Evolutionary conservation across 2,888 invertebrate species (phyloP).

Genomic region (Lathronympha strigana): DNA sequence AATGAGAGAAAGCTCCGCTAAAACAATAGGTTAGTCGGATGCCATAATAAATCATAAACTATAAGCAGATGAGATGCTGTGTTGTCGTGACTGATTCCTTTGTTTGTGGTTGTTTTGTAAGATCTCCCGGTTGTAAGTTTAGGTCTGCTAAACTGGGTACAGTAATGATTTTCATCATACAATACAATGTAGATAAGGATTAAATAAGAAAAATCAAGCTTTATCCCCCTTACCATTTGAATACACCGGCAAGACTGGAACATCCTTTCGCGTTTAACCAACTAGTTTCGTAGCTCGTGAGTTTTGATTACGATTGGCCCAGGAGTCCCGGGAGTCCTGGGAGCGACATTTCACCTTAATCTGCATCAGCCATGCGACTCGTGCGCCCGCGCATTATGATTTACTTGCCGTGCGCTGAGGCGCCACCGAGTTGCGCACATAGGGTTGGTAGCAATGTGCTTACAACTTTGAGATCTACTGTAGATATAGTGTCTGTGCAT

Average conservation of each 20-base stretch:
- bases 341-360: conserved; percentile 17
- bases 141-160: neutral
- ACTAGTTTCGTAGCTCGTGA: neutral
- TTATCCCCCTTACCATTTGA: too few relatives aligned
- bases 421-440: conserved; percentile 23
- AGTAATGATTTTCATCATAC: too few relatives aligned
- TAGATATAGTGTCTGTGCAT: too few relatives aligned
- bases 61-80: neutral
- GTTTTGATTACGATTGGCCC: neutral
- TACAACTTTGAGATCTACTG: too few relatives aligned
- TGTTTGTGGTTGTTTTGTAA: neutral
- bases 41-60: conserved; percentile 1
- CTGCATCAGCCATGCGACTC: conserved; percentile 18
- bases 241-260: too few relatives aligned
- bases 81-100: conserved; percentile 9
- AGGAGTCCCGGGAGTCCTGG: neutral
- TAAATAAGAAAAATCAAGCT: too few relatives aligned
- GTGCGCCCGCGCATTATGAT: conserved; percentile 44
- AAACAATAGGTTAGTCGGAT: neutral
- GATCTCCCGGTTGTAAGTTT: neutral
- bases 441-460: conserved; percentile 15
- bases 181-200: too few relatives aligned
- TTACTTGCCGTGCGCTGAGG: conserved; percentile 19
- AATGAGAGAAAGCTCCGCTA: neutral
- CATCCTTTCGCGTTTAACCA: too few relatives aligned